Evolutionary conservation across 2,888 invertebrate species (phyloP), one percentile per base, ranked within the genome.

Genomic region (Bellardia pandia): DNA sequence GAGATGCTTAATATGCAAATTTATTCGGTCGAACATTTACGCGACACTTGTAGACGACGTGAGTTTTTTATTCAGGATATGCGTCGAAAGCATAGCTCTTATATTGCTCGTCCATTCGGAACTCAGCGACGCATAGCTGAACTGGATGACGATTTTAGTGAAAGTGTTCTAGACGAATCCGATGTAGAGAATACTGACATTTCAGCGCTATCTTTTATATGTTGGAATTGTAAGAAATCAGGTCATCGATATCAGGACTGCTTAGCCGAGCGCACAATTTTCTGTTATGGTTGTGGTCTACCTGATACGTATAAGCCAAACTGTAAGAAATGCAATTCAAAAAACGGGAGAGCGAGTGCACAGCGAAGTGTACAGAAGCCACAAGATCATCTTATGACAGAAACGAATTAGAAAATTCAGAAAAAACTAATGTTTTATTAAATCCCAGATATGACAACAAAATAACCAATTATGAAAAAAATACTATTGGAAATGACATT

Each of bases 51-150:
- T 51, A 80, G 79, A 30, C 48, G 62, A 6, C 62, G 79, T 6
- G 79, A 80, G 42, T 62, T 79, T 69, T 75, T 71, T 60, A 69
- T 79, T 42, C 69, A 69, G 48, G 69, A 79, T 37, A 60, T 60
- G 4, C 58, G 48, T 2, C 30, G 78, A 1, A 79, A 69, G 23
- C 69, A 48, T 13, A 16, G 37, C n/a, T 37, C 37, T 1, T 37
- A 60, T n/a, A 0, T 11, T 51, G 42, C 8, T 0, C 53, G 56
- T 16, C 40, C 56, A 6, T 56, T 23, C 3, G 11, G 7, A 13
- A 1, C n/a, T 3, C 72, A 37, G 13, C 8, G 60, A 60, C 42
- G 48, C n/a, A 6, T 79, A 9, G 42, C 69, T 2, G 78, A 62
- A 33, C 7, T 62, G 11, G 68, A 60, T 7, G 0, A 45, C 3